Base-by-base conservation (phyloP, 1,140 invertebrate genomes). In the Gonatopus flavifemur region DNA sequence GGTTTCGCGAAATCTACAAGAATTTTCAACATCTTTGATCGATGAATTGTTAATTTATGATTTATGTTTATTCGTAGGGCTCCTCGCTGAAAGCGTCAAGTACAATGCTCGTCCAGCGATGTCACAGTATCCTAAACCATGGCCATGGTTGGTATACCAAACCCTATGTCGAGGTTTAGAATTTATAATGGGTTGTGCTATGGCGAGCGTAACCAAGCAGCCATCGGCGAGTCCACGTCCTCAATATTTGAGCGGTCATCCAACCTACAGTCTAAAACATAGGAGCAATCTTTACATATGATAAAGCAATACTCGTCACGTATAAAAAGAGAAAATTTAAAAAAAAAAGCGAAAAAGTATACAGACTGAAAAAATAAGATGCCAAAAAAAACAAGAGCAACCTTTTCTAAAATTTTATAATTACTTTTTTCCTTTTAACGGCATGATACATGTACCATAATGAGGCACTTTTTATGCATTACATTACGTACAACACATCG, bases 141-240 rank as follows among this genome's bases (percentile, higher is more conserved):
- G 73, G 77, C 78, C 77, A 0, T 84, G 83, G 83, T 70, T 84
- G n/a, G 56, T 77, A 6, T 81, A 81, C 48, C 81, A 83, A 62
- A 84, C 82, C 2, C 18, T 83, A 0, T 80, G 74, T 49, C 72
- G 83, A 30, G 62, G 59, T 15, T 50, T 82, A 8, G 83, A 84
- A 64, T 64, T 84, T 12, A 67, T 72, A 18, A 83, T 83, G 80
- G 81, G 80, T 9, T 82, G 76, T 44, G 76, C 79, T 3, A 81
- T 85, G 77, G 83, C 83, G 9, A 83, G 82, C 62, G 80, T 84
- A 49, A 84, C 82, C n/a, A 82, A 83, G 38, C 82, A 84, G 52
- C 80, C 84, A 1, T 80, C 82, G 10, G 74, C 77, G 8, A 81
- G 80, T 55, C 81, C 80, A 19, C 71, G 78, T 21, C 80, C 81